These are phyloP conservation scores for Venusia cambrica DNA, from an alignment of 2,888 invertebrate genomes.

Conservation along the genomic window DNA sequence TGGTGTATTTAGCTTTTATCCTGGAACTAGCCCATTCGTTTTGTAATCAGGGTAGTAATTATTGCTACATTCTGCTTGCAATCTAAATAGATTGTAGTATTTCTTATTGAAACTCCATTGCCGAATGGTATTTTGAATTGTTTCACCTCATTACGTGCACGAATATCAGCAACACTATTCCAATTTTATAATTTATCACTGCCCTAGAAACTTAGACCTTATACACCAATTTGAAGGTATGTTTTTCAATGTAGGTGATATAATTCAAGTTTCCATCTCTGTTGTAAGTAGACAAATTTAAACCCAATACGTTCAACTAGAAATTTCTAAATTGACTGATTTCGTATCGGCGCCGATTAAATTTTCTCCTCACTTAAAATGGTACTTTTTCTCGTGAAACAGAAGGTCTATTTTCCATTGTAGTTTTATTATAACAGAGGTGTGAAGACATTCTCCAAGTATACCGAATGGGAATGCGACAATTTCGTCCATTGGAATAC, in stretches of 20 bases:
- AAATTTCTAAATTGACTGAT: conserved; percentile 65
- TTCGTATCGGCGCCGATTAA: conserved; percentile 48
- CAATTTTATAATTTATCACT: conserved; percentile 25
- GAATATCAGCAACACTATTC: conserved; percentile 50
- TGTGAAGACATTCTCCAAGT: conserved; percentile 61
- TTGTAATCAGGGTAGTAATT: conserved; percentile 14
- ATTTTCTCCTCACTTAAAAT: conserved; percentile 25
- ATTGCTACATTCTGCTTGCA: not conserved
- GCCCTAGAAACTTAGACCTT: not conserved
- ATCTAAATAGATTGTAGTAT: conserved; percentile 18
- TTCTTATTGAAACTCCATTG: conserved; percentile 18
- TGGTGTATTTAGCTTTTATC: no score
- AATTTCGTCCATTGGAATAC: conserved; percentile 68
- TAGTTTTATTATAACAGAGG: conserved; percentile 38
- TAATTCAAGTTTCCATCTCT: conserved; percentile 36
- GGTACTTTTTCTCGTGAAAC: conserved; percentile 22
- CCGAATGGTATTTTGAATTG: conserved; percentile 64
- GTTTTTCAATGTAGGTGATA: not conserved
- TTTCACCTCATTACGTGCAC: conserved; percentile 71
- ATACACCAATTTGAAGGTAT: not conserved
- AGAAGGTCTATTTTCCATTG: conserved; percentile 22
- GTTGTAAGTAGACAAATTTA: conserved; percentile 59
- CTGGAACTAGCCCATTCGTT: no score
- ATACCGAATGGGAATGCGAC: conserved; percentile 55
- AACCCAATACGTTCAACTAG: conserved; percentile 60